Percentiles rank a stretch among this genome's conserved stretches.
These are phyloP conservation scores for Cephus cinctus DNA, from an alignment of 1,140 invertebrate species.

Conservation along the genomic window DNA sequence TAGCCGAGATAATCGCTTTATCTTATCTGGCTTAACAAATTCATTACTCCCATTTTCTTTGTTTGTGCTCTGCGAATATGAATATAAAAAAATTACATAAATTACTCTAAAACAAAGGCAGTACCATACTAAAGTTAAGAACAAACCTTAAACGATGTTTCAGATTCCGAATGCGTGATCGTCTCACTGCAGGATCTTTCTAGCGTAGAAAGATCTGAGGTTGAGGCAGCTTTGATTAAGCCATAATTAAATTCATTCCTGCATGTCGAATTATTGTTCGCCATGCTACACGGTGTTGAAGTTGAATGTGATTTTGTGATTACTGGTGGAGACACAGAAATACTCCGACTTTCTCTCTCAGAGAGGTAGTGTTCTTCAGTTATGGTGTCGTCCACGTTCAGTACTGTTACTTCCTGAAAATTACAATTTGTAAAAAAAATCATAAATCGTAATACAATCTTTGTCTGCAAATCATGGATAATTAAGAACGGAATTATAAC, in stretches of 20 bases:
- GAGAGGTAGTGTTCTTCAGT: not conserved
- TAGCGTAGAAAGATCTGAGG: conserved; percentile 27
- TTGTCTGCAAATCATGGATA: conserved; percentile 7
- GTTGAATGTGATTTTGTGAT: conserved; percentile 15
- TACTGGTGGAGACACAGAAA: not conserved
- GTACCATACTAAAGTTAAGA: not conserved
- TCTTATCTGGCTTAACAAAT: conserved; percentile 25
- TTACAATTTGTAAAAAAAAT: not conserved
- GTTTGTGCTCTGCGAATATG: conserved; percentile 24
- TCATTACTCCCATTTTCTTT: conserved; percentile 38
- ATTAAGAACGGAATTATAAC: conserved; percentile 10
- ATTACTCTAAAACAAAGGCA: not conserved
- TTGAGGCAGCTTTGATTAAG: conserved; percentile 27
- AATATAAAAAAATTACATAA: not conserved
- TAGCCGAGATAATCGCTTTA: conserved; percentile 26
- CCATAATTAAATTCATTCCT: conserved; percentile 13
- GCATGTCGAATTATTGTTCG: conserved; percentile 7
- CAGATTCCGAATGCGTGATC: conserved; percentile 25
- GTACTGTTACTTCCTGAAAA: conserved; percentile 17
- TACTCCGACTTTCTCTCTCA: not conserved
- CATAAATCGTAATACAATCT: conserved; percentile 1
- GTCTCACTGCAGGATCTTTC: conserved; percentile 22
- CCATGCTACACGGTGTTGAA: conserved; percentile 21
- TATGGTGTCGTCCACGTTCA: not conserved
- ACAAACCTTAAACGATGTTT: conserved; percentile 18